Conservation (phyloP, 2,888 invertebrate genomes). For the Lithophane ornitopus region DNA sequence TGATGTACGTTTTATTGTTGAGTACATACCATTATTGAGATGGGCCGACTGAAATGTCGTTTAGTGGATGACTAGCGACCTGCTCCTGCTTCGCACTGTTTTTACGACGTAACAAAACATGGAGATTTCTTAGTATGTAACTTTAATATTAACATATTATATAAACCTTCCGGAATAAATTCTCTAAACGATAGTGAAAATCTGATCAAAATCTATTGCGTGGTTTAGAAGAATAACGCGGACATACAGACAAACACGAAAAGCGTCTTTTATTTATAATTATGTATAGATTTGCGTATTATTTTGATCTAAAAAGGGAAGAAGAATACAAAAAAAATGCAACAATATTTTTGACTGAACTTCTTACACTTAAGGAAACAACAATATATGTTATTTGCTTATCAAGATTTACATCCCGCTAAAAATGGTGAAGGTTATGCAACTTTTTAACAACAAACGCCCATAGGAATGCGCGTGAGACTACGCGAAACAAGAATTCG, state of each 20-base stretch:
- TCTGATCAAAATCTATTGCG: too few relatives aligned
- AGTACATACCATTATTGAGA: background rate
- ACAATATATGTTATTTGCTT: background rate
- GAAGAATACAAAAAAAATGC: background rate
- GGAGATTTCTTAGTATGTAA: too few relatives aligned
- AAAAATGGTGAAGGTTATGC: constrained; percentile 20
- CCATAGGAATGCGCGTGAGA: background rate
- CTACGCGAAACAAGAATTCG: constrained; percentile 17
- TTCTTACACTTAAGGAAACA: background rate
- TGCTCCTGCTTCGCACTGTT: too few relatives aligned
- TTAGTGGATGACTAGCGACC: background rate
- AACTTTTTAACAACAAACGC: constrained; percentile 31
- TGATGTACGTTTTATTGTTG: constrained; percentile 39
- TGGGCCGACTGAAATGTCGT: background rate
- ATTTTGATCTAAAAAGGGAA: background rate
- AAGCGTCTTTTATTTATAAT: too few relatives aligned
- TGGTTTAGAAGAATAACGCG: too few relatives aligned
- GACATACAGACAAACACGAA: too few relatives aligned
- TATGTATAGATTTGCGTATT: background rate
- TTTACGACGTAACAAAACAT: too few relatives aligned
- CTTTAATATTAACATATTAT: too few relatives aligned
- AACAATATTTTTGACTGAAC: background rate
- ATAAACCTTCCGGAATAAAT: too few relatives aligned
- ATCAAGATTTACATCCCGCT: background rate
- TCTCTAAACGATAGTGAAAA: too few relatives aligned